Conservation (phyloP, 2,888 invertebrate species). For the Pandemis corylana region DNA sequence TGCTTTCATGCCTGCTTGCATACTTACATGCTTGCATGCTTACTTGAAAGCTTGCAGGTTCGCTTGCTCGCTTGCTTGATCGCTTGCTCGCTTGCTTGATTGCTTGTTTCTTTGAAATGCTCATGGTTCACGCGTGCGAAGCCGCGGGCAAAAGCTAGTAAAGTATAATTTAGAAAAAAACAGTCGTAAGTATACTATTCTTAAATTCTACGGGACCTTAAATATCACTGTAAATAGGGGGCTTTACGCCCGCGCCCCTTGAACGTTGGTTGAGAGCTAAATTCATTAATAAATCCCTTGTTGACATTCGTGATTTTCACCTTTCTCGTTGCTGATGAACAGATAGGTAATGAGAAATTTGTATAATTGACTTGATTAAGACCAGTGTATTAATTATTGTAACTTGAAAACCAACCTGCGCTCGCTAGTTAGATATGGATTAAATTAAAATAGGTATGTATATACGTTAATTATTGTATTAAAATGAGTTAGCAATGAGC, state of each 20-base stretch:
- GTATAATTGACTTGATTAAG: slow-evolving; percentile 15
- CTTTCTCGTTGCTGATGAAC: slow-evolving; percentile 13
- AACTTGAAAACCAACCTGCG: neutral
- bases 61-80: no score
- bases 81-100: no score
- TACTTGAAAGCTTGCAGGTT: no score
- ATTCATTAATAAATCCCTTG: slow-evolving; percentile 32
- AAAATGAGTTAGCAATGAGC: no score
- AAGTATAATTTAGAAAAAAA: neutral
- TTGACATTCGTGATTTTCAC: slow-evolving; percentile 31
- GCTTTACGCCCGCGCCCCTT: neutral
- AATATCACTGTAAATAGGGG: slow-evolving; percentile 14
- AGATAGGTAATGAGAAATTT: slow-evolving; percentile 23
- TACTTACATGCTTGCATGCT: no score
- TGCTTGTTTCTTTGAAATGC: no score
- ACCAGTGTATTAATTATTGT: neutral
- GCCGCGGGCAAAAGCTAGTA: no score
- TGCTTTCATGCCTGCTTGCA: no score
- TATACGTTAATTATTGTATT: no score
- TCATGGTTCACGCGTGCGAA: no score
- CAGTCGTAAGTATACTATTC: neutral
- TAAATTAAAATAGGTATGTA: no score
- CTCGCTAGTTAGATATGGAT: no score
- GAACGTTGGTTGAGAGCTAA: slow-evolving; percentile 17
- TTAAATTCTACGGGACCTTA: slow-evolving; percentile 5